Evolutionary conservation across 2,113 vertebrate species (phyloP).

Genomic region (Stomatorhinus ivindoensis): DNA sequence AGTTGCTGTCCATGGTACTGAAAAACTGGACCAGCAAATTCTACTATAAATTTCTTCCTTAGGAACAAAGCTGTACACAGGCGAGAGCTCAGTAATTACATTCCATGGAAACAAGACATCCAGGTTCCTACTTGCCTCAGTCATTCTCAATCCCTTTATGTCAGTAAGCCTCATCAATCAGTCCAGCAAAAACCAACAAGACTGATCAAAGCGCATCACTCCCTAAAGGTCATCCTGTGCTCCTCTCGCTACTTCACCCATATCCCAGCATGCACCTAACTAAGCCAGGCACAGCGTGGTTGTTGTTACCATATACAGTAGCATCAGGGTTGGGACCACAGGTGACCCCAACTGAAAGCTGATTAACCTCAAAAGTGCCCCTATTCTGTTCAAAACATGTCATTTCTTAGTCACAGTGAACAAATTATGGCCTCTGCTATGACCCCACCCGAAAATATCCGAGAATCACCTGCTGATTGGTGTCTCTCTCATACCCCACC

Average conservation of each 20-base stretch:
- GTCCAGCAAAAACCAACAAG: not conserved
- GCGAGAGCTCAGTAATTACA: not conserved
- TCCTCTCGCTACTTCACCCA: not conserved
- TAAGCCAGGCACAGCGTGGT: not conserved
- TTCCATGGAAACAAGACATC: not conserved
- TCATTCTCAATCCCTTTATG: not conserved
- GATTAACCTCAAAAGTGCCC: not conserved
- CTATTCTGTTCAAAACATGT: not conserved
- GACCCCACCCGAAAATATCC: not conserved
- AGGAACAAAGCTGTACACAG: not conserved
- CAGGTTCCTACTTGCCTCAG: not conserved
- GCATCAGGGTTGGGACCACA: not conserved
- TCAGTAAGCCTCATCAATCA: not conserved
- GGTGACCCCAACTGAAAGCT: not conserved
- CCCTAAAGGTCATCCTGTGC: not conserved
- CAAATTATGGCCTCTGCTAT: not conserved
- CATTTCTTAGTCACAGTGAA: not conserved
- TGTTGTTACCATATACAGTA: not conserved
- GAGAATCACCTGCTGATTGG: not conserved
- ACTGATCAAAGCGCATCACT: not conserved
- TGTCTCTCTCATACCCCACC: not conserved
- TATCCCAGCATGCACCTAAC: not conserved
- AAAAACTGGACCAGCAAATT: too few species aligned
- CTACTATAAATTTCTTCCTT: too few species aligned
- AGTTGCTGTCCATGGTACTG: too few species aligned